Evolutionary conservation across 2,888 invertebrate species (phyloP).

Genomic region (Drosophila eohydei): DNA sequence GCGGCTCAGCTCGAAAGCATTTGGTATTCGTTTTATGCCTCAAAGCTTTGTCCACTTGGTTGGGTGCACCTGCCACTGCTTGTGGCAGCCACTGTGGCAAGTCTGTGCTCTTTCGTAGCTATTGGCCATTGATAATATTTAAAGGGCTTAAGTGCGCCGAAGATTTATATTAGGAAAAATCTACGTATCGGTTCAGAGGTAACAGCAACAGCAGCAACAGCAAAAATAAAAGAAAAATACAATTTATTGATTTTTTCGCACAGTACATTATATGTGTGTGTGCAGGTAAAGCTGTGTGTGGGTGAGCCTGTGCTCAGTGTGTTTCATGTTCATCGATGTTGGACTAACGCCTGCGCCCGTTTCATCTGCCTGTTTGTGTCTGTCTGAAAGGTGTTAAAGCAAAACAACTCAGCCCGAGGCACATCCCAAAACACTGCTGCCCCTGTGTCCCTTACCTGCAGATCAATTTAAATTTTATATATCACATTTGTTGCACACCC

Average conservation of each 20-base stretch:
- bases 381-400: conserved; percentile 70
- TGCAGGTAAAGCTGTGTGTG: neutral
- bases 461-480: conserved; percentile 38
- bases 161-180: conserved; percentile 74
- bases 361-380: conserved; percentile 54
- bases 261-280: conserved; percentile 32
- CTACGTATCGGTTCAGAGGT: conserved; percentile 34
- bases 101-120: conserved; percentile 31
- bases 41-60: conserved; percentile 16
- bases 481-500: conserved; percentile 39
- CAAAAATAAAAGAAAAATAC: conserved; percentile 62
- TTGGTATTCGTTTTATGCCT: conserved; percentile 21
- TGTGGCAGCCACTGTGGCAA: conserved; percentile 8
- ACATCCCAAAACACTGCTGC: neutral
- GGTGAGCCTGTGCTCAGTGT: conserved; percentile 1
- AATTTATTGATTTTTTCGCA: conserved; percentile 77
- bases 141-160: conserved; percentile 75
- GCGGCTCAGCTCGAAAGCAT: conserved; percentile 5
- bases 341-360: conserved; percentile 58
- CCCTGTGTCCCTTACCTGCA: neutral
- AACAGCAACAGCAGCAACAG: conserved; percentile 7
- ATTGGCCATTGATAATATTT: conserved; percentile 73
- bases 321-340: conserved; percentile 38
- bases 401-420: conserved; percentile 63
- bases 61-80: conserved; percentile 26